Conservation (phyloP, 2,888 invertebrate genomes). For the Volucella bombylans region DNA sequence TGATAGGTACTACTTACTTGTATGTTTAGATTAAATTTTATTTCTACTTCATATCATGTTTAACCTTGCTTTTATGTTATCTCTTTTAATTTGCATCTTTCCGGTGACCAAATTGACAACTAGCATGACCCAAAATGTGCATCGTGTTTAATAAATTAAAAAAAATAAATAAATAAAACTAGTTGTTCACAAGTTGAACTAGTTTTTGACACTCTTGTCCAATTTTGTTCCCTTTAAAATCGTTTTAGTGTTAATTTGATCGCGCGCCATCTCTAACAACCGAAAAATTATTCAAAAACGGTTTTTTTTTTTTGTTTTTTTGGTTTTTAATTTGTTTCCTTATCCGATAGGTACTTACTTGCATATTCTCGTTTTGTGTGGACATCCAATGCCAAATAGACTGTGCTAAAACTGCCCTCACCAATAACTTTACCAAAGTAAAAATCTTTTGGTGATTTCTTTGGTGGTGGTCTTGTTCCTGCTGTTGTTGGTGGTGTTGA, state of each 20-base stretch:
- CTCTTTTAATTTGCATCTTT: too few species aligned
- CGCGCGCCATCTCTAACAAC: background rate
- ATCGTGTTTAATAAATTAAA: slow-evolving; percentile 15
- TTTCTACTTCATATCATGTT: slow-evolving; percentile 1
- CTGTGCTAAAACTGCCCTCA: slow-evolving; percentile 98
- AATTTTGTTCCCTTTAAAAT: background rate
- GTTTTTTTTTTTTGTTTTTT: background rate
- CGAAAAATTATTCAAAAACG: background rate
- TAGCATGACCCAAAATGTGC: background rate
- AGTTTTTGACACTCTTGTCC: background rate
- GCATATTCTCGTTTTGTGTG: slow-evolving; percentile 95
- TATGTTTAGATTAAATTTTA: slow-evolving; percentile 27
- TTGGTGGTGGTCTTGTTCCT: slow-evolving; percentile 76
- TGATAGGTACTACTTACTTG: background rate
- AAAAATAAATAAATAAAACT: slow-evolving; percentile 5
- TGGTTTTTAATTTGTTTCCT: slow-evolving; percentile 14
- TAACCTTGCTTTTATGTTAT: slow-evolving; percentile 41
- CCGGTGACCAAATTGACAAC: too few species aligned
- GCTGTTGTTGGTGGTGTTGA: slow-evolving; percentile 69
- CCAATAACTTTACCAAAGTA: slow-evolving; percentile 97
- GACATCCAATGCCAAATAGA: slow-evolving; percentile 96
- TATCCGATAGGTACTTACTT: slow-evolving; percentile 86
- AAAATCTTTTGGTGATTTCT: slow-evolving; percentile 89
- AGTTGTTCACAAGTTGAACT: slow-evolving; percentile 21
- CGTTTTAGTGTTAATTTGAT: background rate